phyloP scores from a whole-genome alignment of 2,113 vertebrate species.

The Tauraco erythrolophus region DNA sequence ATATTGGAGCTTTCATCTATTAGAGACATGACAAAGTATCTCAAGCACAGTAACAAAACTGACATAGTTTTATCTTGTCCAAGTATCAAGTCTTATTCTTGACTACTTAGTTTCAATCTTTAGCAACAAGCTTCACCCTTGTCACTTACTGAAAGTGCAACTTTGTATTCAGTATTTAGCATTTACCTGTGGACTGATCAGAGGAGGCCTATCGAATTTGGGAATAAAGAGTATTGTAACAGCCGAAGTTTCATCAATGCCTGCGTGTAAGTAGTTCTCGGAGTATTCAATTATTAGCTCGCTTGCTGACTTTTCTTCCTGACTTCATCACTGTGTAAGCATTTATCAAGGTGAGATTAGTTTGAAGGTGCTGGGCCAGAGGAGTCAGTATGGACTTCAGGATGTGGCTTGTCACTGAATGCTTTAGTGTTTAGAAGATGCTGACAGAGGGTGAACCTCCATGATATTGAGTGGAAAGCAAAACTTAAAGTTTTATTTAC shows the following conservation, averaged over 20 bases:
- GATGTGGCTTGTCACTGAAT: background rate
- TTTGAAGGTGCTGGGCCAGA: background rate
- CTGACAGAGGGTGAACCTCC: background rate
- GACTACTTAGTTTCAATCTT: background rate
- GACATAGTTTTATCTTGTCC: background rate
- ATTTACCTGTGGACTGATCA: slow-evolving; percentile 93
- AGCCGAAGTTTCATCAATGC: slow-evolving; percentile 95
- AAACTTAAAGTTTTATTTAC: background rate
- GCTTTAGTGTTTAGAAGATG: background rate
- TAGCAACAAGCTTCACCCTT: background rate
- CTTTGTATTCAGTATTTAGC: slow-evolving; percentile 88
- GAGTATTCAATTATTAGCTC: background rate
- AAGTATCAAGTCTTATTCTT: background rate
- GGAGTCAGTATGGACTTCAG: background rate
- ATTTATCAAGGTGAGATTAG: background rate
- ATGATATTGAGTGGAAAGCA: background rate
- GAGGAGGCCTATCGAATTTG: slow-evolving; percentile 90
- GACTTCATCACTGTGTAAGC: background rate
- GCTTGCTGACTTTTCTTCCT: background rate
- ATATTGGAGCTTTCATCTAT: background rate
- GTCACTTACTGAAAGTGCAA: background rate
- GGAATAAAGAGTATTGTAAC: slow-evolving; percentile 97
- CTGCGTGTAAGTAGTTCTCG: slow-evolving; percentile 84
- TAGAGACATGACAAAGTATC: background rate
- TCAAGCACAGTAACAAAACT: background rate